These are phyloP conservation scores for Liparis tanakae DNA, from an alignment of 2,797 vertebrate species.

Conservation along the genomic window DNA sequence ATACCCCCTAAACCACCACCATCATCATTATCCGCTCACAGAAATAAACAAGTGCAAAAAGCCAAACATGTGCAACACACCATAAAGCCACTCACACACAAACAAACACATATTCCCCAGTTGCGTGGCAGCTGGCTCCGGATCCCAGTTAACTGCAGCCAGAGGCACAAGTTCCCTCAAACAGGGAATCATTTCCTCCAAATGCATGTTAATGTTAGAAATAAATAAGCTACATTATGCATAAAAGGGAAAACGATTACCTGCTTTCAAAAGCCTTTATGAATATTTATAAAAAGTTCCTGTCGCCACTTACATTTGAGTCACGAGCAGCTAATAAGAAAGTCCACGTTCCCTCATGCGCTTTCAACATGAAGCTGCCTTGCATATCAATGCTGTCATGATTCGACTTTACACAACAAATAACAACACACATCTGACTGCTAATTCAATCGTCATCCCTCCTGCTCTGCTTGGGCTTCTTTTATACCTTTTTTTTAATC, in stretches of 20 bases:
- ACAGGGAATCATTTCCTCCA: slow-evolving; percentile 64
- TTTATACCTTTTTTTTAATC: slow-evolving; percentile 40
- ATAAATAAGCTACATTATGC: slow-evolving; percentile 81
- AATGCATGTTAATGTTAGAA: slow-evolving; percentile 70
- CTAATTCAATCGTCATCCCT: slow-evolving; percentile 49
- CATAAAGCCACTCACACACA: slow-evolving; percentile 11
- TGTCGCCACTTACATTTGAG: slow-evolving; percentile 65
- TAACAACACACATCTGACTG: slow-evolving; percentile 47
- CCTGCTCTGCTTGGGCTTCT: slow-evolving; percentile 16
- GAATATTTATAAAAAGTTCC: slow-evolving; percentile 81
- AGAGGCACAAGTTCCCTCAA: slow-evolving; percentile 62
- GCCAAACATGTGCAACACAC: slow-evolving; percentile 25
- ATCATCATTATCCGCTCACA: slow-evolving; percentile 45
- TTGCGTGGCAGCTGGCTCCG: slow-evolving; percentile 47
- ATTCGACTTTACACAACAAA: slow-evolving; percentile 37
- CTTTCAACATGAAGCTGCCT: slow-evolving; percentile 30
- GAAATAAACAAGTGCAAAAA: slow-evolving; percentile 52
- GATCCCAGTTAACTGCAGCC: slow-evolving; percentile 54
- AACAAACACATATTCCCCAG: slow-evolving; percentile 13
- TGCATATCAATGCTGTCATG: slow-evolving; percentile 39
- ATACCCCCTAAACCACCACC: slow-evolving; percentile 31
- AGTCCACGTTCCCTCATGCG: slow-evolving; percentile 27
- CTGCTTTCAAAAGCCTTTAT: slow-evolving; percentile 78
- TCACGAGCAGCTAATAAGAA: slow-evolving; percentile 55
- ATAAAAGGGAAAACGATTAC: slow-evolving; percentile 79